A percentile compares a stretch with the other conserved stretches of the same genome.
phyloP scores from a whole-genome alignment of 2,113 vertebrate genomes.

The Phasianus colchicus region DNA sequence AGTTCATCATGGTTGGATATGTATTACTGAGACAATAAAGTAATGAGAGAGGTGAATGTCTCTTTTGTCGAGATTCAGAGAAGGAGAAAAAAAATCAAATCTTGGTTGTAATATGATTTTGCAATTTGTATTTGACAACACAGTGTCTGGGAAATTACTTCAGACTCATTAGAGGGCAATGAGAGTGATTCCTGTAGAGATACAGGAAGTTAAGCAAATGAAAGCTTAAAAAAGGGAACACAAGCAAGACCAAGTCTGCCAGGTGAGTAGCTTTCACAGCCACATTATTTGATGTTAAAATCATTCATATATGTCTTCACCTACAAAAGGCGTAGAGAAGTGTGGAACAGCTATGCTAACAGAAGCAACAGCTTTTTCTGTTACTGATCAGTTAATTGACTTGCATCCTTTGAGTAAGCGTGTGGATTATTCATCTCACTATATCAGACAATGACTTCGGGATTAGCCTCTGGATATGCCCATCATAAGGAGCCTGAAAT shows the following conservation, averaged over 20 bases:
- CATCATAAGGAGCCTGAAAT: neutral
- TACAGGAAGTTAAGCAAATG: neutral
- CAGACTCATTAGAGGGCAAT: neutral
- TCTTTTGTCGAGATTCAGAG: neutral
- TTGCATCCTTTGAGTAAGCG: neutral
- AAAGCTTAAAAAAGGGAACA: neutral
- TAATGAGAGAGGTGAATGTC: neutral
- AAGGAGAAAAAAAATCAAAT: accelerated
- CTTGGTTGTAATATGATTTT: neutral
- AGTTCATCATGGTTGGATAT: neutral
- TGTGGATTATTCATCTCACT: neutral
- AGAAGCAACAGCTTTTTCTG: neutral
- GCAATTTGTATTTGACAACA: neutral
- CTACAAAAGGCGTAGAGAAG: neutral
- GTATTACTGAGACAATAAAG: neutral
- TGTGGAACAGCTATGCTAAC: neutral
- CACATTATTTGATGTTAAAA: accelerated
- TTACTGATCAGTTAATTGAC: neutral
- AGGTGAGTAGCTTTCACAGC: accelerated
- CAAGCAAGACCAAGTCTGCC: neutral
- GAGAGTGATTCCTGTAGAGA: neutral
- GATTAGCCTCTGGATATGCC: neutral
- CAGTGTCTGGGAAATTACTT: neutral
- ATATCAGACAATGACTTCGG: accelerated
- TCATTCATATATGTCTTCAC: neutral